These are phyloP conservation scores for Polydesmus complanatus DNA, from an alignment of 2,888 invertebrate genomes.

Conservation along the genomic window DNA sequence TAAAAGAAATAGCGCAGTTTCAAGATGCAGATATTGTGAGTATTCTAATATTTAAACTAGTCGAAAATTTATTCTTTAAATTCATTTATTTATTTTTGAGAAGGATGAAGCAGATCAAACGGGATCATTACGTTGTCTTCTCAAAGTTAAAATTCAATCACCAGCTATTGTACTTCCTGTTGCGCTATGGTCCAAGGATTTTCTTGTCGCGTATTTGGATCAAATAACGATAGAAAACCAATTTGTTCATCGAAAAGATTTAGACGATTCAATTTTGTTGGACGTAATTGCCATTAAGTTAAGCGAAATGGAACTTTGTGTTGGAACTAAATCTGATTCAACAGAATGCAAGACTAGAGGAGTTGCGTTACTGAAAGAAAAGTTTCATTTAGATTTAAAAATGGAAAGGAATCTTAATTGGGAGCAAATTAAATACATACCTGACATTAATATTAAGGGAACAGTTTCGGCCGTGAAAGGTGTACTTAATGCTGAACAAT, in stretches of 20 bases:
- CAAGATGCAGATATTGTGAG: no score
- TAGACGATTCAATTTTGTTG: background rate
- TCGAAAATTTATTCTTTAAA: no score
- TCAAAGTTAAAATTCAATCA: constrained; percentile 53
- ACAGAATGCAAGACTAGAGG: constrained; percentile 27
- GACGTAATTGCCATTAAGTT: constrained; percentile 40
- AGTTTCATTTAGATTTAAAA: constrained; percentile 61
- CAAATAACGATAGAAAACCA: constrained; percentile 60
- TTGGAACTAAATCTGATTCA: constrained; percentile 39
- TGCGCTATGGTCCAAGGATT: constrained; percentile 57
- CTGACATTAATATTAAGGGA: constrained; percentile 74
- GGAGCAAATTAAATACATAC: constrained; percentile 41
- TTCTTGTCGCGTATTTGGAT: constrained; percentile 68
- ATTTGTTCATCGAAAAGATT: constrained; percentile 41
- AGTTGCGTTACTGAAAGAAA: constrained; percentile 55
- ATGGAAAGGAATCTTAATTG: constrained; percentile 68
- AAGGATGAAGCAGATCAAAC: background rate
- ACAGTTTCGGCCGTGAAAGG: constrained; percentile 71
- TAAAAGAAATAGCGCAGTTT: no score
- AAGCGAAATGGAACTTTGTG: constrained; percentile 60
- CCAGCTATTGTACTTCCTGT: constrained; percentile 79
- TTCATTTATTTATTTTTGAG: no score
- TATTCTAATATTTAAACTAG: no score
- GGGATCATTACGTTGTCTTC: constrained; percentile 40
- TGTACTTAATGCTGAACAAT: constrained; percentile 67